A percentile compares a stretch with the other conserved stretches of the same genome.
Evolutionary conservation across 2,888 invertebrate species (phyloP).

Genomic region (Pandemis cinnamomeana): DNA sequence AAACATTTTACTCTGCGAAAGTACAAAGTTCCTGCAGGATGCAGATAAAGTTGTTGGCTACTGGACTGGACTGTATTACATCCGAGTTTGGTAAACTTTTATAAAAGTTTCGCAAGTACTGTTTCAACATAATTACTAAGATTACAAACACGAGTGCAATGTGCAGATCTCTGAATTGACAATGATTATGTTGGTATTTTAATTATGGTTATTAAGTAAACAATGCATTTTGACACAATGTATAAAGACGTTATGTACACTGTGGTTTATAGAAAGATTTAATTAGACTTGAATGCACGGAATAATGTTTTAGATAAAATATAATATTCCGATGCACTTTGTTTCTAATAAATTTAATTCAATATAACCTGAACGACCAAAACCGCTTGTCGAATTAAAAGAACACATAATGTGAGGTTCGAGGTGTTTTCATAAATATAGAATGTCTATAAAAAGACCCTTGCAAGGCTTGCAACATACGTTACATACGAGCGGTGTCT

Average conservation of each 20-base stretch:
- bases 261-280: background rate
- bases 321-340: background rate
- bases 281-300: background rate
- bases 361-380: conserved; percentile 8
- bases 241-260: background rate
- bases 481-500: conserved; percentile 2
- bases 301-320: background rate
- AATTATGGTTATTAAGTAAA: conserved; percentile 30
- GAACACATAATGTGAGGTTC: background rate
- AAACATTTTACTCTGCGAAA: too few relatives aligned
- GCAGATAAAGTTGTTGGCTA: too few relatives aligned
- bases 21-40: too few relatives aligned
- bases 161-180: conserved; percentile 35
- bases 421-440: background rate
- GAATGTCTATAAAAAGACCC: conserved; percentile 25
- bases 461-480: conserved; percentile 13
- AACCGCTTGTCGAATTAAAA: background rate
- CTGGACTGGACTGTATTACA: background rate
- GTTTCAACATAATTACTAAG: conserved; percentile 31
- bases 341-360: background rate
- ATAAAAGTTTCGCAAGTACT: background rate
- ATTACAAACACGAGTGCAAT: conserved; percentile 6
- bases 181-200: conserved; percentile 18
- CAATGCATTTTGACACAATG: background rate
- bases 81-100: background rate